Percentiles rank a stretch among this genome's conserved stretches.
Evolutionary conservation across 2,888 invertebrate species (phyloP).

Genomic region (Drosophila prostipennis): DNA sequence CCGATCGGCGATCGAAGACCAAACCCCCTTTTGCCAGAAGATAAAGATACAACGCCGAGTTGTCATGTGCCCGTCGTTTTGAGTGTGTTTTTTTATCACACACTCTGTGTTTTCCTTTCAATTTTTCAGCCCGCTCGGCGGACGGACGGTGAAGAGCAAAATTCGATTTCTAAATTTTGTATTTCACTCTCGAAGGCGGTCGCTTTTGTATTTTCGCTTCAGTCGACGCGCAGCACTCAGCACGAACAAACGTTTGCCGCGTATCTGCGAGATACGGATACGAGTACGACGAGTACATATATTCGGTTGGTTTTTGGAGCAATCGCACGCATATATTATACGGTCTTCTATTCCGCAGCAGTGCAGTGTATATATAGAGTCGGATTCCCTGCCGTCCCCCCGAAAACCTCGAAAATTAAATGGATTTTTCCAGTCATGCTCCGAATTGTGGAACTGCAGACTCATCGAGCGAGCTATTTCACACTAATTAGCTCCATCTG

Average conservation of each 20-base stretch:
- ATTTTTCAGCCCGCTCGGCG: constrained; percentile 13
- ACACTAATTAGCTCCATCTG: constrained; percentile 36
- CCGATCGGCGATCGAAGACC: constrained; percentile 41
- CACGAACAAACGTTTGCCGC: constrained; percentile 73
- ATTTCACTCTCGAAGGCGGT: constrained; percentile 55
- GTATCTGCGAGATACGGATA: constrained; percentile 74
- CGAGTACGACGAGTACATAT: constrained; percentile 59
- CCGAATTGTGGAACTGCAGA: constrained; percentile 17
- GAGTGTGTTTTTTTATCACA: constrained; percentile 57
- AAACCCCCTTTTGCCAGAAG: constrained; percentile 49
- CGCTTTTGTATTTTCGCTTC: constrained; percentile 52
- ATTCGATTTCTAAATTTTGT: constrained; percentile 69
- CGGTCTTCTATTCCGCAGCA: constrained; percentile 4
- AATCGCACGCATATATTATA: constrained; percentile 16
- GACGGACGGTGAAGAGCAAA: constrained; percentile 42
- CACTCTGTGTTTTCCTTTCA: constrained; percentile 50
- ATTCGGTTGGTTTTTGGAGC: constrained; percentile 57
- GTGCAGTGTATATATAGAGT: constrained; percentile 32
- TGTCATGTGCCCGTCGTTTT: constrained; percentile 65
- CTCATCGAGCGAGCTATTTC: constrained; percentile 22
- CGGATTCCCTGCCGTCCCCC: neutral
- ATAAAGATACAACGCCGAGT: constrained; percentile 48
- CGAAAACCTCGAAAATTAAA: neutral
- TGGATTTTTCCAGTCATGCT: constrained; percentile 37
- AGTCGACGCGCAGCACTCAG: constrained; percentile 81